These are phyloP conservation scores for Ceratosolen solmsi DNA, from an alignment of 1,140 invertebrate genomes.

Conservation along the genomic window DNA sequence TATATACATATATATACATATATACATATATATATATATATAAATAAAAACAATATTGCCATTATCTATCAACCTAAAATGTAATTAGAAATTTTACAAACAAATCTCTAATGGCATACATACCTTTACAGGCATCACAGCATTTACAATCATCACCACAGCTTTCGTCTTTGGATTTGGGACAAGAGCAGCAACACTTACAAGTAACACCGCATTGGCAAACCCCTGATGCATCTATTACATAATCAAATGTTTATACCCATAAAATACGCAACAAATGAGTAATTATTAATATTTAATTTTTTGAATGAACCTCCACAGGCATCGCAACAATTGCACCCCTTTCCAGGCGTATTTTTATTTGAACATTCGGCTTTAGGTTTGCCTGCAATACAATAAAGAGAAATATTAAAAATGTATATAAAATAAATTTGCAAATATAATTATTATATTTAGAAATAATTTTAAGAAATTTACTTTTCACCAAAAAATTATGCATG, in stretches of 20 bases:
- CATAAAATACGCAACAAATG: background rate
- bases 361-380: background rate
- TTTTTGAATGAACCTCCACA: conserved; percentile 17
- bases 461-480: too few relatives aligned
- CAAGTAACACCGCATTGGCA: background rate
- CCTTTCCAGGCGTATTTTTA: background rate
- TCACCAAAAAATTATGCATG: too few relatives aligned
- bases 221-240: background rate
- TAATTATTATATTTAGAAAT: too few relatives aligned
- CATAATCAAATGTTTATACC: background rate
- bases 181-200: conserved; percentile 20
- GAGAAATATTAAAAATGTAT: background rate
- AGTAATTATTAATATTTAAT: background rate
- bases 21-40: too few relatives aligned
- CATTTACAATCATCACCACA: background rate
- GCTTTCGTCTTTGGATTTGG: background rate
- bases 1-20: too few relatives aligned
- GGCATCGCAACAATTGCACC: conserved; percentile 1
- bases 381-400: background rate
- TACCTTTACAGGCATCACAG: conserved; percentile 8
- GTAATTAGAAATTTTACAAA: background rate
- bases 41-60: too few relatives aligned
- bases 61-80: too few relatives aligned
- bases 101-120: too few relatives aligned
- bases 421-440: too few relatives aligned